Conservation (phyloP, 2,888 invertebrate genomes). For the Nycteola revayana region DNA sequence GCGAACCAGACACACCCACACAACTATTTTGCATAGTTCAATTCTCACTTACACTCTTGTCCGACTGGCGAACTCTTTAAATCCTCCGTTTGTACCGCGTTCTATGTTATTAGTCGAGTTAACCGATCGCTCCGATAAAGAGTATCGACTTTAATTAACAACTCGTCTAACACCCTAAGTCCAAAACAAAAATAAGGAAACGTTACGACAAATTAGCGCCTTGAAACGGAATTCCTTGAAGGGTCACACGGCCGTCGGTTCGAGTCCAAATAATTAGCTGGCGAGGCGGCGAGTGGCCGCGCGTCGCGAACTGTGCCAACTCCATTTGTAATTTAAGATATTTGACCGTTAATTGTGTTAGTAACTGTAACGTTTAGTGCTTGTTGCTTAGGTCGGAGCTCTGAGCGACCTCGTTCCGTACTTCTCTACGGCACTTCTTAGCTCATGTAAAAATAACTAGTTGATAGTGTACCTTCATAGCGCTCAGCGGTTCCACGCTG, state of each 20-base stretch:
- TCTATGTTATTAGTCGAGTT: constrained; percentile 12
- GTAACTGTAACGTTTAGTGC: constrained; percentile 73
- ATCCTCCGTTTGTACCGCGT: constrained; percentile 7
- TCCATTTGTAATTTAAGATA: constrained; percentile 75
- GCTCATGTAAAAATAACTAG: constrained; percentile 63
- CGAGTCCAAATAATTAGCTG: constrained; percentile 69
- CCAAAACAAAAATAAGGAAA: constrained; percentile 45
- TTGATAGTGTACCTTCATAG: constrained; percentile 57
- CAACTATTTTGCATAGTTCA: constrained; percentile 68
- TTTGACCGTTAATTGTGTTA: constrained; percentile 74
- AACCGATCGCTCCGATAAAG: constrained; percentile 10
- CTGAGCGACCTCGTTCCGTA: constrained; percentile 48
- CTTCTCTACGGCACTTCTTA: constrained; percentile 48
- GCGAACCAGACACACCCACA: constrained; percentile 60
- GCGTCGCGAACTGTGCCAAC: constrained; percentile 66
- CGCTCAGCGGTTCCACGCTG: constrained; percentile 47
- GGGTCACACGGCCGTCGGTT: constrained; percentile 57
- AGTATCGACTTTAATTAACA: constrained; percentile 22
- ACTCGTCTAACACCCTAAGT: constrained; percentile 28
- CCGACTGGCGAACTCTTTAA: constrained; percentile 13
- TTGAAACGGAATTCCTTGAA: constrained; percentile 56
- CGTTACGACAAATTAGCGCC: constrained; percentile 49
- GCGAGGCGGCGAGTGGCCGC: constrained; percentile 65
- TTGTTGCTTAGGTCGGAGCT: constrained; percentile 65
- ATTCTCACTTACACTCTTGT: constrained; percentile 44